Evolutionary conservation across 2,113 vertebrate genomes (phyloP), one percentile per base, ranked within the genome.

Genomic region (Atrichornis clamosus): DNA sequence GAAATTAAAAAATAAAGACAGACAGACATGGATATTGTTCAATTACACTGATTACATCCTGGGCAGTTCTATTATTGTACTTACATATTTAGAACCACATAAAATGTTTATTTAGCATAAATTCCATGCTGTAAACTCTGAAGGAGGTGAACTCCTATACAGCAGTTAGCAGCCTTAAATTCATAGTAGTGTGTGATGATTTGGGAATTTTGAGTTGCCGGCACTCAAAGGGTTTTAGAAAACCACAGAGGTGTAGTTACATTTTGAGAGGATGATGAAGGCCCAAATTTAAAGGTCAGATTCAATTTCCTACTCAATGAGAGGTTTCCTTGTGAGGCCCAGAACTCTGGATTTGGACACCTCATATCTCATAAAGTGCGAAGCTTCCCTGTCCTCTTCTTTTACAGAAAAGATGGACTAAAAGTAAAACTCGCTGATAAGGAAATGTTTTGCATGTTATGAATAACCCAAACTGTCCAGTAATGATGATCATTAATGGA

Each of bases 121-220:
- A 44, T 47, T 75, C 41, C 22, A 21, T 18, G 26, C 22, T n/a
- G 13, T 13, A 17, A 12, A 17, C 10, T 30, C 10, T 26, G 50
- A 60, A 39, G 50, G 13, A 41, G 30, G 35, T 42, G 28, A 49
- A 39, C 10, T 37, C 64, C 24, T 13, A 8, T 5, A 5, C 4
- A 21, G 26, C 16, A 63, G 14, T 18, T 44, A n/a, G 50, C 14
- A n/a, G 9, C 9, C 35, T 74, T 64, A 50, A 70, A 70, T 30
- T 41, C 18, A 35, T 4, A 1, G 15, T 6, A 10, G 28, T 2
- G 2, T 15, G 28, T 12, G 24, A 53, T 9, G 11, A 44, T 15
- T 64, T 28, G 32, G 33, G 39, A 49, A 49, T 49, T 69, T 49
- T 60, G 55, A 17, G 26, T 15, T 24, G 21, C 41, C 39, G 53